Percentiles rank a stretch among this genome's conserved stretches.
phyloP scores from a whole-genome alignment of 2,888 invertebrate species.

The Drosophila maculinotata region DNA sequence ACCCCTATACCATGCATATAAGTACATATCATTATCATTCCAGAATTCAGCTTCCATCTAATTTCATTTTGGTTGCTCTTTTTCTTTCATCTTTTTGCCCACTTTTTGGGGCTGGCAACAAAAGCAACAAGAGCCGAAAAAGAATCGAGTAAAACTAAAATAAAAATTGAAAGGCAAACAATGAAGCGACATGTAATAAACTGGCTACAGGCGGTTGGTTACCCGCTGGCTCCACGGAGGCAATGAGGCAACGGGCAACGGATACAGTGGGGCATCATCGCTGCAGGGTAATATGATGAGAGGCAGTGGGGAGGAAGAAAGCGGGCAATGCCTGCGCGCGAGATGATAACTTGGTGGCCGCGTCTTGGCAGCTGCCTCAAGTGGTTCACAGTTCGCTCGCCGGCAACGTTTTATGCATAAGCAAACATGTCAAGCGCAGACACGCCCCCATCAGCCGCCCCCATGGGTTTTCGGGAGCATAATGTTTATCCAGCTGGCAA shows the following conservation, averaged over 20 bases:
- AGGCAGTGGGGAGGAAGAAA: neutral
- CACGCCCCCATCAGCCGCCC: slow-evolving; percentile 18
- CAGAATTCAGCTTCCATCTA: slow-evolving; percentile 12
- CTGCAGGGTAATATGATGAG: neutral
- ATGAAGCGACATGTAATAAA: slow-evolving; percentile 72
- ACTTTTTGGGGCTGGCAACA: slow-evolving; percentile 9
- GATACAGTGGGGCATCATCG: neutral
- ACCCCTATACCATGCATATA: neutral
- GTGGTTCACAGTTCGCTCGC: slow-evolving; percentile 50
- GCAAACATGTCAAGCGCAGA: slow-evolving; percentile 77
- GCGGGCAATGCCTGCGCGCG: slow-evolving; percentile 50
- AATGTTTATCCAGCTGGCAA: slow-evolving; percentile 78
- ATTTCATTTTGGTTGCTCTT: neutral
- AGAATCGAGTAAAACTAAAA: slow-evolving; percentile 69
- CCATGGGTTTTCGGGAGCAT: slow-evolving; percentile 38
- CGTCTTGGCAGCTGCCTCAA: slow-evolving; percentile 48
- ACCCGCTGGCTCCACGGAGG: slow-evolving; percentile 18
- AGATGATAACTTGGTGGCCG: slow-evolving; percentile 68
- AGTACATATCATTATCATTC: slow-evolving; percentile 8
- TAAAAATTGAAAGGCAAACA: slow-evolving; percentile 79
- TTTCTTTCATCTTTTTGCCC: neutral
- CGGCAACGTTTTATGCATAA: slow-evolving; percentile 75
- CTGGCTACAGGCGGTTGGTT: slow-evolving; percentile 55
- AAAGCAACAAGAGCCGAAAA: too few species aligned
- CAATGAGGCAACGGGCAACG: slow-evolving; percentile 5